These are phyloP conservation scores for Acrocephalus kingi DNA, from an alignment of 2,113 vertebrate species.

Conservation along the genomic window DNA sequence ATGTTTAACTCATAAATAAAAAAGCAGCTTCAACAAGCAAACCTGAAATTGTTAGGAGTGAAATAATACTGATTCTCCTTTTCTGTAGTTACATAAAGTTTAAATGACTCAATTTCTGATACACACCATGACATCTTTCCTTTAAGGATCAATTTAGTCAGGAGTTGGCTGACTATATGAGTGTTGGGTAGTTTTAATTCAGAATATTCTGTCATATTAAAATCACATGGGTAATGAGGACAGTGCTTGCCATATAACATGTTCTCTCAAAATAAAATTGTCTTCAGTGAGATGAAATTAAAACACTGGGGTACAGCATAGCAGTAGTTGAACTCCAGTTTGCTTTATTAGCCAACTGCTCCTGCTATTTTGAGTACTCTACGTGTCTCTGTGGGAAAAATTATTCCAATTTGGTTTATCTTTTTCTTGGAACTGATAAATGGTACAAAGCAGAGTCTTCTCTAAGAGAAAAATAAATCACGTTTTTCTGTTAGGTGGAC, in stretches of 20 bases:
- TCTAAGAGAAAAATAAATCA: neutral
- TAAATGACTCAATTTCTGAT: neutral
- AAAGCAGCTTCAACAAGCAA: neutral
- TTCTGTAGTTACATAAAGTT: neutral
- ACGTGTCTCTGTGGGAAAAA: neutral
- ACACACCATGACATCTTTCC: neutral
- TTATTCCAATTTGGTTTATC: neutral
- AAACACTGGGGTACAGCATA: neutral
- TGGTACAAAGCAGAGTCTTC: neutral
- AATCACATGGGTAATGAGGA: neutral
- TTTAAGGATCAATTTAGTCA: conserved; percentile 39
- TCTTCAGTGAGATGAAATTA: conserved; percentile 5
- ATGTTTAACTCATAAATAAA: neutral
- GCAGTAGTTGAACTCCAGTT: neutral
- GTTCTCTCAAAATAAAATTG: conserved; percentile 5
- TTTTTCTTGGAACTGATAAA: neutral
- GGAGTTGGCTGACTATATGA: neutral
- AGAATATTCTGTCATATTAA: neutral
- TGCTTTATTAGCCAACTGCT: neutral
- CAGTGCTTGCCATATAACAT: neutral
- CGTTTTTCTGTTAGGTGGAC: neutral
- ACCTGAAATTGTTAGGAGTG: neutral
- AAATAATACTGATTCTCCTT: neutral
- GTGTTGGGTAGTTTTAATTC: neutral
- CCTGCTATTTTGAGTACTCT: neutral